Evolutionary conservation across 2,797 vertebrate species (phyloP).

Genomic region (Paguma larvata): DNA sequence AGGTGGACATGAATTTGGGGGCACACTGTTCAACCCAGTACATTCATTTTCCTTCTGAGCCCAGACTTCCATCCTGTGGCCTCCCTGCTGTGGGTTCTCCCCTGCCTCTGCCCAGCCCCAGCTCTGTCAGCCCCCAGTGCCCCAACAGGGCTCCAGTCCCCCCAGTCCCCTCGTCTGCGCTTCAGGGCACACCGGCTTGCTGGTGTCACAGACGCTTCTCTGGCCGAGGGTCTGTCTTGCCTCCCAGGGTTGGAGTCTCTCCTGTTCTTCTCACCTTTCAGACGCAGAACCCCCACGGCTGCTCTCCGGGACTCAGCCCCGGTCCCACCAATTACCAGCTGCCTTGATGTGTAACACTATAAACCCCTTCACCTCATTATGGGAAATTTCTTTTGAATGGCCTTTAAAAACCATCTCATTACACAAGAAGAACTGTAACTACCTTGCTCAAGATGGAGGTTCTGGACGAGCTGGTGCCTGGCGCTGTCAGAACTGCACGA

Average conservation of each 20-base stretch:
- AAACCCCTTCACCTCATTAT: constrained; percentile 90
- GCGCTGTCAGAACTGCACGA: constrained; percentile 80
- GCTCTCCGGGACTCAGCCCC: constrained; percentile 83
- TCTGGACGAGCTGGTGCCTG: constrained; percentile 83
- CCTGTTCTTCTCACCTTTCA: constrained; percentile 65
- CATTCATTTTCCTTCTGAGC: background rate
- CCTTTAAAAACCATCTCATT: constrained; percentile 91
- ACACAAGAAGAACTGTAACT: constrained; percentile 89
- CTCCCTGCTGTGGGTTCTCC: rapidly evolving
- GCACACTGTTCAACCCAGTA: background rate
- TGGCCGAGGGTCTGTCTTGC: background rate
- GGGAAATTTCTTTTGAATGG: constrained; percentile 90
- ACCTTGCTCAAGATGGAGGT: constrained; percentile 87
- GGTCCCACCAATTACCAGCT: constrained; percentile 87
- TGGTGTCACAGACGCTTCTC: background rate
- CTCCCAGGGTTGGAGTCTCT: constrained; percentile 57
- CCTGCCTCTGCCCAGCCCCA: background rate
- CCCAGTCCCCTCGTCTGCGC: background rate
- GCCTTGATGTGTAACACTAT: constrained; percentile 88
- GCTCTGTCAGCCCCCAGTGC: background rate
- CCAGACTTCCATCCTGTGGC: background rate
- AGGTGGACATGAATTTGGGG: background rate
- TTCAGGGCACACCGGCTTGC: background rate
- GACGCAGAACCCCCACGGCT: constrained; percentile 79
- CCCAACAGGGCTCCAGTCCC: background rate